Evolutionary conservation across 1,140 invertebrate genomes (phyloP).

Genomic region (Meloidogyne chitwoodi): DNA sequence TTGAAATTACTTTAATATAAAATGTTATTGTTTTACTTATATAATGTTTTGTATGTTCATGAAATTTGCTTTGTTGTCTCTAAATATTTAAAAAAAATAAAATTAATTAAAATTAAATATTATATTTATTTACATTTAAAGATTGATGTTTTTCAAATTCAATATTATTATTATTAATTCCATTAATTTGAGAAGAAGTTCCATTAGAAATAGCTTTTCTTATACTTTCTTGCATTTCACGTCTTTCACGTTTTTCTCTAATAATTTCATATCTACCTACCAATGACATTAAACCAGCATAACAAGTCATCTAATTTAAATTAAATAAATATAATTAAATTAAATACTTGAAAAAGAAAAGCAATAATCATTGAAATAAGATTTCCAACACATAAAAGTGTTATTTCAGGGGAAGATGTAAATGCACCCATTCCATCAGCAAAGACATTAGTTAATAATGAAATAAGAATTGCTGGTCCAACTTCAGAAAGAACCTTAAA

Average conservation of each 20-base stretch:
- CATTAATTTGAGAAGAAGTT: not conserved
- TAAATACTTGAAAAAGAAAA: slow-evolving; percentile 50
- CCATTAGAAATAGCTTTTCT: slow-evolving; percentile 22
- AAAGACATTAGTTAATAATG: slow-evolving; percentile 56
- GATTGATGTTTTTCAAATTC: not conserved
- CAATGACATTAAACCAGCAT: slow-evolving; percentile 48
- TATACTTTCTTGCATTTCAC: slow-evolving; percentile 48
- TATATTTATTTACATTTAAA: not conserved
- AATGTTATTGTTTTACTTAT: slow-evolving; percentile 45
- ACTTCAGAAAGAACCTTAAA: slow-evolving; percentile 51
- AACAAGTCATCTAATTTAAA: slow-evolving; percentile 55
- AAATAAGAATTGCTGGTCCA: slow-evolving; percentile 57
- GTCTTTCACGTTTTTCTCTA: slow-evolving; percentile 37
- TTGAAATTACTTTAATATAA: slow-evolving; percentile 53
- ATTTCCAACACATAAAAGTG: slow-evolving; percentile 54
- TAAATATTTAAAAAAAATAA: slow-evolving; percentile 31
- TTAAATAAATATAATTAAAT: not conserved
- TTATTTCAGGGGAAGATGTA: slow-evolving; percentile 58
- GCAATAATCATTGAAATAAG: slow-evolving; percentile 55
- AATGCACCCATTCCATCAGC: slow-evolving; percentile 56
- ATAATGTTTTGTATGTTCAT: slow-evolving; percentile 54
- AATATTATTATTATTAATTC: not conserved
- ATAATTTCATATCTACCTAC: slow-evolving; percentile 52
- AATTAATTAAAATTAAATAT: not conserved
- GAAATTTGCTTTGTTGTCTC: slow-evolving; percentile 56